Conservation (phyloP, 2,797 vertebrate species). For the Phaenicophaeus curvirostris region DNA sequence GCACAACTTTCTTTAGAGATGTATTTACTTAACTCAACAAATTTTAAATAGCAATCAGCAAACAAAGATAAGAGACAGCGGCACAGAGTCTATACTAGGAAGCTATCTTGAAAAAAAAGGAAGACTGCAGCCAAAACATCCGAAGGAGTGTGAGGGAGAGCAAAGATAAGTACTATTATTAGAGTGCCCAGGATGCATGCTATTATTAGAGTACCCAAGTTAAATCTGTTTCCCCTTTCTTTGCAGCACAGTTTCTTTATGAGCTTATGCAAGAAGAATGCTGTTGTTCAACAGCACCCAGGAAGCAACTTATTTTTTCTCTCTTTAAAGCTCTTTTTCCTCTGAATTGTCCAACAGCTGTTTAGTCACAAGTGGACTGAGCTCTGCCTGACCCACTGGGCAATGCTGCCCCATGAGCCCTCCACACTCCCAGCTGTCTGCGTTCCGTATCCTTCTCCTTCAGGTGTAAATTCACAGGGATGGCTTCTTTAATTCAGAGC, state of each 20-base stretch:
- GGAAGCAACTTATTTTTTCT: neutral
- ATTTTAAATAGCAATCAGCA: neutral
- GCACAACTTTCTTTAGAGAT: neutral
- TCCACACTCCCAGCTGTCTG: neutral
- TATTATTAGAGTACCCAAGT: neutral
- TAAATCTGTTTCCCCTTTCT: conserved; percentile 18
- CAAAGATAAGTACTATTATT: conserved; percentile 43
- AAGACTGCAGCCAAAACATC: conserved; percentile 29
- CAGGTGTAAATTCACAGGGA: neutral
- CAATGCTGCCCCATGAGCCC: neutral
- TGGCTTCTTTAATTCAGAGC: neutral
- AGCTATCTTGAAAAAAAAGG: neutral
- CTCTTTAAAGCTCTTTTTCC: neutral
- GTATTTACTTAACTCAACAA: neutral
- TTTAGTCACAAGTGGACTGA: neutral
- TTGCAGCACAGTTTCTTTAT: conserved; percentile 1
- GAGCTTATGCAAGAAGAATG: conserved; percentile 21
- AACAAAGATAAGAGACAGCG: neutral
- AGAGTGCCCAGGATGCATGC: neutral
- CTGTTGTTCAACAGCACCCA: neutral
- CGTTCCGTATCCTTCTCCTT: neutral
- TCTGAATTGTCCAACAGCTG: neutral
- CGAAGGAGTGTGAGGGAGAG: neutral
- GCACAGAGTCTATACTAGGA: neutral
- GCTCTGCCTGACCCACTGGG: neutral